A percentile compares a stretch with the other conserved stretches of the same genome.
Evolutionary conservation across 2,888 invertebrate genomes (phyloP).

Genomic region (Thalpophila matura): DNA sequence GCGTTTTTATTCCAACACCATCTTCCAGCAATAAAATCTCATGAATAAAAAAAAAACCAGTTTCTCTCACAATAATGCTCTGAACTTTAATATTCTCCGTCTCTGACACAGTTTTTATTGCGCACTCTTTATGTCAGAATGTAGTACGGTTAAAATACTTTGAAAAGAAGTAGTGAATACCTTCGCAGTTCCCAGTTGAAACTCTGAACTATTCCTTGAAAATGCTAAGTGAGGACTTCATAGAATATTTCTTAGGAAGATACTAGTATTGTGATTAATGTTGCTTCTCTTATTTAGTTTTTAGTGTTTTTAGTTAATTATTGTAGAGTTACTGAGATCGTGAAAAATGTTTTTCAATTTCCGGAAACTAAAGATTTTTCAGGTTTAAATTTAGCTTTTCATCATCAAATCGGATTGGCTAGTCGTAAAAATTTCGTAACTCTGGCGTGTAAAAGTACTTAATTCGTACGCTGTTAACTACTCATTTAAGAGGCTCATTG

Average conservation of each 20-base stretch:
- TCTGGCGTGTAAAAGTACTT: too few species aligned
- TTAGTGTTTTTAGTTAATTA: not conserved
- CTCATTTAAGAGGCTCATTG: too few species aligned
- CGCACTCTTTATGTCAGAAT: conserved; percentile 41
- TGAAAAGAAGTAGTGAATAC: conserved; percentile 44
- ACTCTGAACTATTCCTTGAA: conserved; percentile 25
- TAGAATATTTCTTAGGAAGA: conserved; percentile 17
- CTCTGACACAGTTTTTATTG: conserved; percentile 47
- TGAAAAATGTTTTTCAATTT: too few species aligned
- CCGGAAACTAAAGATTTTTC: too few species aligned
- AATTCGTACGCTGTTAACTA: too few species aligned
- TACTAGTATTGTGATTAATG: conserved; percentile 16
- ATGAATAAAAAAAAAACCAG: conserved; percentile 34
- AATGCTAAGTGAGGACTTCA: conserved; percentile 29
- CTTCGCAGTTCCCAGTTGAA: conserved; percentile 25
- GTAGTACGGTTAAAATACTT: conserved; percentile 46
- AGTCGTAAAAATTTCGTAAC: too few species aligned
- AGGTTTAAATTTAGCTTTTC: too few species aligned
- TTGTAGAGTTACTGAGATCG: too few species aligned
- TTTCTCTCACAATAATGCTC: conserved; percentile 20
- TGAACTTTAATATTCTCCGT: conserved; percentile 48
- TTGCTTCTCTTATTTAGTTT: not conserved
- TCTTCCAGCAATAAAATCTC: conserved; percentile 8
- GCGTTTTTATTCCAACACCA: not conserved
- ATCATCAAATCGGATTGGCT: too few species aligned